Evolutionary conservation across 2,113 vertebrate species (phyloP).

Genomic region (Mirounga angustirostris): DNA sequence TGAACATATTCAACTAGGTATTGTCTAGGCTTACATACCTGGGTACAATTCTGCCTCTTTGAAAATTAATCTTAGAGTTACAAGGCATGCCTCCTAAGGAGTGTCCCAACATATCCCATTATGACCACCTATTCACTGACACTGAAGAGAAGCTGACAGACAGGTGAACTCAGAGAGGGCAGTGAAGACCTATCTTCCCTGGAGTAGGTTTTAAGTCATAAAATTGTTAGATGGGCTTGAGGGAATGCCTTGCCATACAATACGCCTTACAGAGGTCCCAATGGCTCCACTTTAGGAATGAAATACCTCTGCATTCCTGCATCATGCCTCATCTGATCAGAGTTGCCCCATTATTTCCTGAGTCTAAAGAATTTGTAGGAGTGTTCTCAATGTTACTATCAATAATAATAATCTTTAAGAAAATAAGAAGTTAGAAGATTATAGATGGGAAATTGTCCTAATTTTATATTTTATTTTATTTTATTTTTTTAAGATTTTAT

Average conservation of each 20-base stretch:
- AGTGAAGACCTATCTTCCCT: background rate
- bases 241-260: background rate
- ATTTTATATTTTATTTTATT: background rate
- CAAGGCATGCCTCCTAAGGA: background rate
- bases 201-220: background rate
- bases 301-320: background rate
- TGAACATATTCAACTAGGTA: background rate
- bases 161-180: background rate
- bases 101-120: background rate
- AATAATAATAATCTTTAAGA: background rate
- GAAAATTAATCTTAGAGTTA: background rate
- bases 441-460: background rate
- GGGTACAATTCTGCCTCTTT: background rate
- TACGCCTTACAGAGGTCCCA: background rate
- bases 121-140: background rate
- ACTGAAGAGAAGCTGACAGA: background rate
- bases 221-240: background rate
- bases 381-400: background rate
- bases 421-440: conserved; percentile 14
- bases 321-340: background rate
- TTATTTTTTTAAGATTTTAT: too few relatives aligned
- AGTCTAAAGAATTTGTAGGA: background rate
- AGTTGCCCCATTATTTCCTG: background rate
- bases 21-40: background rate
- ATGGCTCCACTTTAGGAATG: background rate